A percentile compares a stretch with the other conserved stretches of the same genome.
These are phyloP conservation scores for Hippocampus barbouri DNA, from an alignment of 2,113 vertebrate species.

Conservation along the genomic window DNA sequence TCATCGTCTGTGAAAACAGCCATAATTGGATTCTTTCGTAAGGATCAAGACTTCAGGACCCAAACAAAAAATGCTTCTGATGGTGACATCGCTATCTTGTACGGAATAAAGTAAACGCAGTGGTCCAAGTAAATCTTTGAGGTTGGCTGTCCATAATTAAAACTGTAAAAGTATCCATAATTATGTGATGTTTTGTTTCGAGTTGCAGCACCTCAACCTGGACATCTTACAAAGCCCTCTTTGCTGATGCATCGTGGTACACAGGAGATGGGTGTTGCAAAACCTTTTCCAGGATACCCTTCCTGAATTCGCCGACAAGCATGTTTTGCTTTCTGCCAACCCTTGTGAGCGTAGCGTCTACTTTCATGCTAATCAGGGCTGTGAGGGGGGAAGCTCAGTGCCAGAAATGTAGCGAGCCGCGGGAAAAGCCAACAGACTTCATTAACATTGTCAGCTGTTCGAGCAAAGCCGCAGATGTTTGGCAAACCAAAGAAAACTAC, in stretches of 20 bases:
- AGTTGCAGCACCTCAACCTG: neutral
- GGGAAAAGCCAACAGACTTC: conserved; percentile 19
- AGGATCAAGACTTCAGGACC: neutral
- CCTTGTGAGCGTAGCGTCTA: conserved; percentile 13
- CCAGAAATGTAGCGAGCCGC: neutral
- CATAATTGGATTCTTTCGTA: neutral
- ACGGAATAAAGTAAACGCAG: neutral
- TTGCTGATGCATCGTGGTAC: conserved; percentile 27
- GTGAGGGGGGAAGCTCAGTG: conserved; percentile 17
- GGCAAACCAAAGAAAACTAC: conserved; percentile 9
- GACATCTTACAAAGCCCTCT: neutral
- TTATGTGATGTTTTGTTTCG: no score
- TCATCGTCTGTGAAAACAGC: neutral
- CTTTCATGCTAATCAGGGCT: conserved; percentile 39
- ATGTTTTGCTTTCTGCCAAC: conserved; percentile 13
- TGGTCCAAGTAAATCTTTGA: neutral
- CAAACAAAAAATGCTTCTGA: neutral
- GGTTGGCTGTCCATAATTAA: neutral
- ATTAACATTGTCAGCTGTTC: conserved; percentile 19
- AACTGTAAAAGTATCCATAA: neutral
- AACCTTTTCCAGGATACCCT: conserved; percentile 27
- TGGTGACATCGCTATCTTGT: neutral
- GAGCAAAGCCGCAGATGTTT: neutral
- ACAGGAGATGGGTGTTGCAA: conserved; percentile 33
- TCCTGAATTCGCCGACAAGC: conserved; percentile 30